Evolutionary conservation across 1,140 invertebrate genomes (phyloP).

Genomic region (Aphelinus atriplicis): DNA sequence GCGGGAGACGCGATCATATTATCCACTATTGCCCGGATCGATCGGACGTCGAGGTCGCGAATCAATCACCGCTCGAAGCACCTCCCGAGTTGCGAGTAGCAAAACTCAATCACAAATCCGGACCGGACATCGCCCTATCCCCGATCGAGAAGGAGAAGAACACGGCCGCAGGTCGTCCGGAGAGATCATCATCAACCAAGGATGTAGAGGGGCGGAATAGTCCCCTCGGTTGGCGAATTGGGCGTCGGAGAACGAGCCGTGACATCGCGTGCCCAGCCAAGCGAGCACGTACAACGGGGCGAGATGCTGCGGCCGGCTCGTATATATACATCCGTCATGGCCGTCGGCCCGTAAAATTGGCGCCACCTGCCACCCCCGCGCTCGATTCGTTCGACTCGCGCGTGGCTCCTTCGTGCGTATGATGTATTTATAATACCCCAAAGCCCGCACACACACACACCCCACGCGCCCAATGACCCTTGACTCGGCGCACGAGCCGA

Average conservation of each 20-base stretch:
- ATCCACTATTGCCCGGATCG: too few relatives aligned
- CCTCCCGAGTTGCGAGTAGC: too few relatives aligned
- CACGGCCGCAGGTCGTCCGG: background rate
- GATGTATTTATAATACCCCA: conserved; percentile 64
- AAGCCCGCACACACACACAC: too few relatives aligned
- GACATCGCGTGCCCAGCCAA: conserved; percentile 55
- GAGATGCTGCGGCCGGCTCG: conserved; percentile 13
- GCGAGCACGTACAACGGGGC: conserved; percentile 59
- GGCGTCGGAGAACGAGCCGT: conserved; percentile 55
- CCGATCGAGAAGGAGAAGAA: background rate
- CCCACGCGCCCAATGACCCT: conserved; percentile 55
- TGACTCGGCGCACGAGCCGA: conserved; percentile 45
- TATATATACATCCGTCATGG: conserved; percentile 60
- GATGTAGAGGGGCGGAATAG: too few relatives aligned
- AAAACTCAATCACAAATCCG: too few relatives aligned
- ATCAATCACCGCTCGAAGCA: too few relatives aligned
- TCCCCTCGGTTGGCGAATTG: too few relatives aligned
- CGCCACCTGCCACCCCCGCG: conserved; percentile 65
- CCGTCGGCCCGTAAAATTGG: conserved; percentile 66
- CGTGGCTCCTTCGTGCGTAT: conserved; percentile 44
- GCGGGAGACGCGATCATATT: too few relatives aligned
- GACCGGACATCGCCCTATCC: too few relatives aligned
- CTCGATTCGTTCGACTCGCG: background rate
- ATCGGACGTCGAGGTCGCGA: too few relatives aligned
- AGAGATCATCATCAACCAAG: too few relatives aligned